Conservation (phyloP, 2,797 vertebrate species). For the Eulemur mongoz region DNA sequence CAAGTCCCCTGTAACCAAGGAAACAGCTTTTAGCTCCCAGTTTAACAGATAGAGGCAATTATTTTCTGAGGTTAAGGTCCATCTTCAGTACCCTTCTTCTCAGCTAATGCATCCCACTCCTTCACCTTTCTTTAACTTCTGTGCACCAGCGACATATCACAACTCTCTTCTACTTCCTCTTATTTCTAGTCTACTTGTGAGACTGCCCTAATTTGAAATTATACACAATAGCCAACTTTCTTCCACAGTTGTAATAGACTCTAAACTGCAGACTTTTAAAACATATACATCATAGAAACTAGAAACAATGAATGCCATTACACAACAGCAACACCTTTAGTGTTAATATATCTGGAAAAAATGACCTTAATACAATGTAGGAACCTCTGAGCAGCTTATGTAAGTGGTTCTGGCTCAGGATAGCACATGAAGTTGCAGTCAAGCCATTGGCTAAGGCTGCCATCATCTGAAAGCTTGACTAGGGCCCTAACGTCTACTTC, state of each 20-base stretch:
- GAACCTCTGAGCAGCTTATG: background rate
- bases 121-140: background rate
- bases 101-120: background rate
- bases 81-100: background rate
- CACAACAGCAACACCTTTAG: background rate
- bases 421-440: background rate
- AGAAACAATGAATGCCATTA: background rate
- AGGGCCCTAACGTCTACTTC: background rate
- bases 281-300: background rate
- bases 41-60: constrained; percentile 38
- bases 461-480: background rate
- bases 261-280: background rate
- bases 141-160: background rate
- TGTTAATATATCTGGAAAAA: background rate
- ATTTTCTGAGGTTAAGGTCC: background rate
- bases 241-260: background rate
- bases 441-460: background rate
- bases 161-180: background rate
- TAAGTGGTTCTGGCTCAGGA: background rate
- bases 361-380: background rate
- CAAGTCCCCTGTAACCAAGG: constrained; percentile 53
- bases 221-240: background rate
- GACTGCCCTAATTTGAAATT: background rate
- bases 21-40: constrained; percentile 32
- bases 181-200: background rate